phyloP scores from a whole-genome alignment of 2,797 vertebrate genomes.

The Denticeps clupeoides region DNA sequence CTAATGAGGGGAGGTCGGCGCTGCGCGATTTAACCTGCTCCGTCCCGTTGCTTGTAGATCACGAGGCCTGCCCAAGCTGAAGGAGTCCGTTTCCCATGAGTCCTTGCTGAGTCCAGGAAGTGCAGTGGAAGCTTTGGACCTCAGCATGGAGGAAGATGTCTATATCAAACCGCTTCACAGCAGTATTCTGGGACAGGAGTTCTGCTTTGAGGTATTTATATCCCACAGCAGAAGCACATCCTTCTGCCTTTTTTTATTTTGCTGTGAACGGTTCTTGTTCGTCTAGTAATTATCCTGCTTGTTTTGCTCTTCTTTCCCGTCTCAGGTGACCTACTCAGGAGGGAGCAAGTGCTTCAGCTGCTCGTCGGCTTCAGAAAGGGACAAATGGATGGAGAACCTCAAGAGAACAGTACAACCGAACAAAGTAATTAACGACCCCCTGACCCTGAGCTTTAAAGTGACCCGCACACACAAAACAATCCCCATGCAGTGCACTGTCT shows the following conservation, averaged over 20 bases:
- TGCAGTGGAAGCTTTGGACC: constrained; percentile 77
- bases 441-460: no score
- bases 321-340: constrained; percentile 80
- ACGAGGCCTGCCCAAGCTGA: constrained; percentile 76
- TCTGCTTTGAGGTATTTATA: constrained; percentile 85
- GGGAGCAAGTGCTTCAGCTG: constrained; percentile 96
- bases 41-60: constrained; percentile 58
- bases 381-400: constrained; percentile 98
- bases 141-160: constrained; percentile 77
- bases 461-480: background rate
- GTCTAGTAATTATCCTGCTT: background rate
- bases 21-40: background rate
- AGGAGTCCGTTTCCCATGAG: constrained; percentile 85
- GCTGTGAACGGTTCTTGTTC: background rate
- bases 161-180: constrained; percentile 84
- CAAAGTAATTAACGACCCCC: constrained; percentile 78
- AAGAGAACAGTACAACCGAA: constrained; percentile 85
- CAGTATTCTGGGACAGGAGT: constrained; percentile 91
- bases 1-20: background rate
- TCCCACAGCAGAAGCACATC: background rate
- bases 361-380: constrained; percentile 82
- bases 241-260: background rate
- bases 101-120: constrained; percentile 80
- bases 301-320: background rate
- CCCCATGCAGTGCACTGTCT: no score